Evolutionary conservation across 2,797 vertebrate species (phyloP), one percentile per base, ranked within the genome.

Genomic region (Pangasius djambal): DNA sequence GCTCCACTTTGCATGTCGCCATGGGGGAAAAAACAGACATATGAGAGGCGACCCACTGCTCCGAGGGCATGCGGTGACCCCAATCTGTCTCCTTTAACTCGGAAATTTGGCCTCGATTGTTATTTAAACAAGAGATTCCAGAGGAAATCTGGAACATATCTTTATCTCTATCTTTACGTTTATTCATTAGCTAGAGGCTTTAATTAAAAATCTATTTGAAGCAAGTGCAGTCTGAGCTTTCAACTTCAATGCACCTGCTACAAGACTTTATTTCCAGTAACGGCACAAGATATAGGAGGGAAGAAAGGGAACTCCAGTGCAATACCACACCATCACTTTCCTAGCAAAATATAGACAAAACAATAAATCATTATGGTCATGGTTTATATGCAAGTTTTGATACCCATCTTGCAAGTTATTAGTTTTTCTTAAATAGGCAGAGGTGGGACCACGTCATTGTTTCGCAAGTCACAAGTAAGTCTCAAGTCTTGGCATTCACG

Each of bases 61-160:
- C 59, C 28, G 44, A 55, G 88, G 85, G 84, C 88, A 75, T 78
- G 70, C 72, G 59, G 77, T 85, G 83, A 90, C 88, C 90, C 83
- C 83, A 78, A 88, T 92, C 89, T 90, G 86, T 91, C 88, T 86
- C 70, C 22, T 70, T 89, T 86, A 70, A 88, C 88, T 89, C 34
- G 52, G 9, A 70, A 90, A 83, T 88, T 85, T 82, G 75, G 77
- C 85, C 79, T n/a, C 6, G 6, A 40, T 63, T 77, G 52, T 44
- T 86, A 82, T 86, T 86, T 86, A 72, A 82, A 70, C 84, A 82
- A 69, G 52, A 72, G n/a, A 9, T 57, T 63, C 40, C 75, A 37
- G 50, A 85, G 3, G 55, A 40, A 44, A 44, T 44, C 40, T 44
- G 40, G 40, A 44, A 44, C 40, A 44, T 44, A 44, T 44, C 40